Percentiles rank a stretch among this genome's conserved stretches.
These are phyloP conservation scores for Diplodus puntazzo DNA, from an alignment of 2,797 vertebrate genomes.

Conservation along the genomic window DNA sequence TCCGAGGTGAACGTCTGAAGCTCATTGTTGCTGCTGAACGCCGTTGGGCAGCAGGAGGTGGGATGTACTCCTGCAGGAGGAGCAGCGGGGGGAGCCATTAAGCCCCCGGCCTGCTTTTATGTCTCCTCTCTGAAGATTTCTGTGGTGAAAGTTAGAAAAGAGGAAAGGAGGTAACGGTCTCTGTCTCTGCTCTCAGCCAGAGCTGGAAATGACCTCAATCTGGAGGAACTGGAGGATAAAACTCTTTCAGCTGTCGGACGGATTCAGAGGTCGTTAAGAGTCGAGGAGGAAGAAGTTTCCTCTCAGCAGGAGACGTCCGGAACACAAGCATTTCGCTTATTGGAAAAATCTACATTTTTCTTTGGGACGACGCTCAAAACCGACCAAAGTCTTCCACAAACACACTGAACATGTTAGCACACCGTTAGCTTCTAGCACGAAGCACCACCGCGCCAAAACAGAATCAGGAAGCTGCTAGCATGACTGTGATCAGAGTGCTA, in stretches of 20 bases:
- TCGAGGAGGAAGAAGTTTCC: too few species aligned
- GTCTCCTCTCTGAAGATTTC: conserved; percentile 21
- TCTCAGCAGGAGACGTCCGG: too few species aligned
- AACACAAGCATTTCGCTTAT: too few species aligned
- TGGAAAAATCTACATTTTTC: too few species aligned
- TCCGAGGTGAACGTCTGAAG: conserved; percentile 7
- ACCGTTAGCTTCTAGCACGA: too few species aligned
- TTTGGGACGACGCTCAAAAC: too few species aligned
- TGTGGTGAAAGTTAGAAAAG: conserved; percentile 16
- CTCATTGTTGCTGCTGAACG: conserved; percentile 11
- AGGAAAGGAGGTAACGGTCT: conserved; percentile 10
- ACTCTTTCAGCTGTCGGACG: background rate
- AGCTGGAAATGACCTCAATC: conserved; percentile 1
- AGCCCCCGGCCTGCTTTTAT: conserved; percentile 20
- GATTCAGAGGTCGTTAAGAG: background rate
- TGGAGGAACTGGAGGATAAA: background rate
- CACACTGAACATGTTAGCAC: too few species aligned
- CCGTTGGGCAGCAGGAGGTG: background rate
- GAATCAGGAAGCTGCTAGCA: too few species aligned
- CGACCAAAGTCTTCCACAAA: too few species aligned
- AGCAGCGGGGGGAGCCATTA: conserved; percentile 13
- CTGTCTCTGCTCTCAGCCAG: background rate
- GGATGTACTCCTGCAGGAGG: conserved; percentile 2
- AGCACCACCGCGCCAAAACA: too few species aligned
- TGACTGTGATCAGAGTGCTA: too few species aligned